Percentiles rank a stretch among this genome's conserved stretches.
These are phyloP conservation scores for Zaprionus africanus DNA, from an alignment of 1,140 invertebrate genomes.

Conservation along the genomic window DNA sequence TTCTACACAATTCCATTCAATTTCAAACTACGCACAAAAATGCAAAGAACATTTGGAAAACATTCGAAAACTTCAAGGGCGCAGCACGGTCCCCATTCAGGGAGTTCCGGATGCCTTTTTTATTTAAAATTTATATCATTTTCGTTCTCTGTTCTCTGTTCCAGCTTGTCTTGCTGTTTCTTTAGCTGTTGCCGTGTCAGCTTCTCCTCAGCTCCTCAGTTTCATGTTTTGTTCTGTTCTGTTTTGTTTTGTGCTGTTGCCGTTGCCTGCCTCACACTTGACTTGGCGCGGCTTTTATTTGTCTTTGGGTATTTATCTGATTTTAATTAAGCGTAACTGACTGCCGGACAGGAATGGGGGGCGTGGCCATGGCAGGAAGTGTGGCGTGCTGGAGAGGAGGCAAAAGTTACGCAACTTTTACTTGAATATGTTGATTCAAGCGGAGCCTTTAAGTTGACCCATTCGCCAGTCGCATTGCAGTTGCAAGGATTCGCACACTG, in stretches of 20 bases:
- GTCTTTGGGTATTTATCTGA: conserved; percentile 63
- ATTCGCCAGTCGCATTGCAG: background rate
- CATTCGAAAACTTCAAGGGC: background rate
- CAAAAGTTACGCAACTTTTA: conserved; percentile 1
- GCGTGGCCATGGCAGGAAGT: background rate
- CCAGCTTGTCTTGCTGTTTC: background rate
- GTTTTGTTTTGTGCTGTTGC: conserved; percentile 4
- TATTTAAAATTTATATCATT: conserved; percentile 40
- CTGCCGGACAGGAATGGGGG: conserved; percentile 21
- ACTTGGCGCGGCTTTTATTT: conserved; percentile 52
- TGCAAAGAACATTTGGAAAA: conserved; percentile 15
- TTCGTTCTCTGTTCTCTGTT: conserved; percentile 14
- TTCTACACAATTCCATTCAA: conserved; percentile 49
- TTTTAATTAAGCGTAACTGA: conserved; percentile 62
- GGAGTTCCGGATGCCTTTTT: conserved; percentile 25
- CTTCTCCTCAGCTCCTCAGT: background rate
- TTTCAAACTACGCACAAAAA: conserved; percentile 44
- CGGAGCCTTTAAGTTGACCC: background rate
- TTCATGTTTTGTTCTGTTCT: conserved; percentile 9
- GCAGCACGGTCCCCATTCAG: background rate
- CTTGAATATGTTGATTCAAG: background rate
- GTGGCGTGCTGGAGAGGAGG: background rate
- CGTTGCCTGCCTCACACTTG: conserved; percentile 31
- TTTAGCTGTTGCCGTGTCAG: background rate
- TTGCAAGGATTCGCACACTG: background rate